Percentiles rank a stretch among this genome's conserved stretches.
phyloP scores from a whole-genome alignment of 2,888 invertebrate species.

The Drosophila prostipennis region DNA sequence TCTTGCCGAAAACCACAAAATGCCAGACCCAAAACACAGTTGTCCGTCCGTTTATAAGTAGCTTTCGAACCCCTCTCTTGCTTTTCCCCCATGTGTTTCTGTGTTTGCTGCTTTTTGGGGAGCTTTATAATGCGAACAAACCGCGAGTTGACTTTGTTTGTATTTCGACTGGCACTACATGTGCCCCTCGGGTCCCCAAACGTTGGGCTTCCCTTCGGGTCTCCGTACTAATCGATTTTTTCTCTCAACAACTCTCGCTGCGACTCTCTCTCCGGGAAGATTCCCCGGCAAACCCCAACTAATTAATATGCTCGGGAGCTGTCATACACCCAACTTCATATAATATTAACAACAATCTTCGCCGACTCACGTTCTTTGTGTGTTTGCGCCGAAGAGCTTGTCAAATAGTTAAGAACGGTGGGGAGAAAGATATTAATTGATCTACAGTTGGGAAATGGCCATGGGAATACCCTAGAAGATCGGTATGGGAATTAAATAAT shows the following conservation, averaged over 20 bases:
- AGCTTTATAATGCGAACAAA: slow-evolving; percentile 45
- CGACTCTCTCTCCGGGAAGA: slow-evolving; percentile 23
- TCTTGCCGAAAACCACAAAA: slow-evolving; percentile 77
- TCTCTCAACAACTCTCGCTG: slow-evolving; percentile 20
- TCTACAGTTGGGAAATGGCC: slow-evolving; percentile 5
- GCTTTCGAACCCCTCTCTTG: slow-evolving; percentile 47
- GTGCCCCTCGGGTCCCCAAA: slow-evolving; percentile 14
- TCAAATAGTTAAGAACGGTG: slow-evolving; percentile 30
- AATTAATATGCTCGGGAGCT: slow-evolving; percentile 56
- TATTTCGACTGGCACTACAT: slow-evolving; percentile 43
- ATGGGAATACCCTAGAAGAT: slow-evolving; percentile 37
- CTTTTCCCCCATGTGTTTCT: slow-evolving; percentile 28
- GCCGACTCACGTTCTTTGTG: slow-evolving; percentile 37
- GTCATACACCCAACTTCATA: slow-evolving; percentile 38
- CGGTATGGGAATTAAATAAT: slow-evolving; percentile 1
- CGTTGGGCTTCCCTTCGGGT: slow-evolving; percentile 30
- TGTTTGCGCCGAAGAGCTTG: slow-evolving; percentile 38
- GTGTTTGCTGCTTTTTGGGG: slow-evolving; percentile 37
- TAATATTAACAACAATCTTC: slow-evolving; percentile 35
- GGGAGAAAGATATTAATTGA: slow-evolving; percentile 36
- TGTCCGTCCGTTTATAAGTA: slow-evolving; percentile 69
- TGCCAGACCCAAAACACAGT: slow-evolving; percentile 63
- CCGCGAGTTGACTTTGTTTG: slow-evolving; percentile 47
- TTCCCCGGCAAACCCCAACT: slow-evolving; percentile 30
- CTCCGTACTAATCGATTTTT: slow-evolving; percentile 71